phyloP scores from a whole-genome alignment of 2,888 invertebrate genomes.

The Drosophila neonasuta region DNA sequence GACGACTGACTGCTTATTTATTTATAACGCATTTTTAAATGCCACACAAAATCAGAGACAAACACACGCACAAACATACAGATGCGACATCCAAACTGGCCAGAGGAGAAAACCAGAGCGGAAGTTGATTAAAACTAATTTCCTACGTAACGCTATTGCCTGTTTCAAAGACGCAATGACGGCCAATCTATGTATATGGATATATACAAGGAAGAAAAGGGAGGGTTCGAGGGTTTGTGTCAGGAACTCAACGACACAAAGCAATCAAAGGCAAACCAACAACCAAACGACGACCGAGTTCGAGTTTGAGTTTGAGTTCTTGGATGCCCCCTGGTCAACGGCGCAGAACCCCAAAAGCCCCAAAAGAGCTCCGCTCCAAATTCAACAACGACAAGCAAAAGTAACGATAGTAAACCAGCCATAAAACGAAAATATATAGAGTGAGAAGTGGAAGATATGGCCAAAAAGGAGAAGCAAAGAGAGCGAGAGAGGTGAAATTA shows the following conservation, averaged over 20 bases:
- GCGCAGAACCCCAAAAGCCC: constrained; percentile 58
- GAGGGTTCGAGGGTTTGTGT: constrained; percentile 7
- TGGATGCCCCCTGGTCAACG: constrained; percentile 55
- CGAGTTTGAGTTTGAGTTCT: not conserved
- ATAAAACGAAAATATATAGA: constrained; percentile 58
- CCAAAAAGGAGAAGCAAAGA: constrained; percentile 6
- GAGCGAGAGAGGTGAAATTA: constrained; percentile 44
- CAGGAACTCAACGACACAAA: constrained; percentile 60
- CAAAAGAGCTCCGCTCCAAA: constrained; percentile 32
- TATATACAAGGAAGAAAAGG: constrained; percentile 21
- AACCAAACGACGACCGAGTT: constrained; percentile 46
- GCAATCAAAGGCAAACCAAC: constrained; percentile 68
- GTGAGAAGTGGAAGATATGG: not conserved
- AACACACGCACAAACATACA: constrained; percentile 2
- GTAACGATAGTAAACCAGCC: constrained; percentile 53
- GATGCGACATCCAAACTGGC: constrained; percentile 8
- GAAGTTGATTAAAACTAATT: constrained; percentile 75
- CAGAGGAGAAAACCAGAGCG: constrained; percentile 48
- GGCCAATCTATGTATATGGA: constrained; percentile 16
- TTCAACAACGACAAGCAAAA: constrained; percentile 33
- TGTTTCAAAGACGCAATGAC: constrained; percentile 18
- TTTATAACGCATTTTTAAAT: constrained; percentile 70
- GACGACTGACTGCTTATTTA: constrained; percentile 54
- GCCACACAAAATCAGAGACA: constrained; percentile 27
- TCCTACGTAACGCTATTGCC: constrained; percentile 59